These are phyloP conservation scores for Rallus crepitans DNA, from an alignment of 2,797 vertebrate species.

Conservation along the genomic window DNA sequence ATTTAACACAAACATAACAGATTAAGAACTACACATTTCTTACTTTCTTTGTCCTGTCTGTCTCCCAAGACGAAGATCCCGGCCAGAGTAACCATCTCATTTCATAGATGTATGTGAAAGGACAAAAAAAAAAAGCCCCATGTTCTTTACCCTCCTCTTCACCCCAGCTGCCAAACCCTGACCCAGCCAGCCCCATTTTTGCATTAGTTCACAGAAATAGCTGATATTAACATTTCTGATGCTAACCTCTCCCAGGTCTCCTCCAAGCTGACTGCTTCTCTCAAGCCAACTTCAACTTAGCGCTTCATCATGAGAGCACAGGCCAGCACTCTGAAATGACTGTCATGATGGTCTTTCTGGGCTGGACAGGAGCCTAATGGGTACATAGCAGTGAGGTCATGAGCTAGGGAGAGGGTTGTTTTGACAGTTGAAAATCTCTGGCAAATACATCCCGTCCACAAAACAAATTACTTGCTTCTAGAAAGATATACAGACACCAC, in stretches of 20 bases:
- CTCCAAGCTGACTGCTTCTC: background rate
- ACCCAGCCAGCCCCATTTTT: background rate
- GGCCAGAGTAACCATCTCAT: background rate
- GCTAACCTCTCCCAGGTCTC: background rate
- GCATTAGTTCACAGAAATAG: background rate
- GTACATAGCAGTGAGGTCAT: background rate
- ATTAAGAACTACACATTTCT: background rate
- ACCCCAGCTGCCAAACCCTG: background rate
- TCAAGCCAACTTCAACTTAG: slow-evolving; percentile 55
- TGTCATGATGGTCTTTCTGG: slow-evolving; percentile 40
- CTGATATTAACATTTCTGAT: slow-evolving; percentile 33
- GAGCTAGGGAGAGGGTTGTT: slow-evolving; percentile 10
- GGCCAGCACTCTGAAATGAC: slow-evolving; percentile 16
- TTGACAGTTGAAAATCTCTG: slow-evolving; percentile 56
- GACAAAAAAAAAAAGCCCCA: background rate
- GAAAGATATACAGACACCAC: background rate
- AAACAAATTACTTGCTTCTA: slow-evolving; percentile 35
- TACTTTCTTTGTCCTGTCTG: background rate
- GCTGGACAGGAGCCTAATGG: slow-evolving; percentile 52
- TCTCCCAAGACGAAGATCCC: background rate
- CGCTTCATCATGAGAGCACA: slow-evolving; percentile 14
- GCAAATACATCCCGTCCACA: background rate
- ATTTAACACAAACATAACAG: background rate
- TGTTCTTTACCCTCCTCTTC: background rate
- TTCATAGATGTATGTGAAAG: background rate